Conservation (phyloP, 2,888 invertebrate genomes). For the Synergus gifuensis region DNA sequence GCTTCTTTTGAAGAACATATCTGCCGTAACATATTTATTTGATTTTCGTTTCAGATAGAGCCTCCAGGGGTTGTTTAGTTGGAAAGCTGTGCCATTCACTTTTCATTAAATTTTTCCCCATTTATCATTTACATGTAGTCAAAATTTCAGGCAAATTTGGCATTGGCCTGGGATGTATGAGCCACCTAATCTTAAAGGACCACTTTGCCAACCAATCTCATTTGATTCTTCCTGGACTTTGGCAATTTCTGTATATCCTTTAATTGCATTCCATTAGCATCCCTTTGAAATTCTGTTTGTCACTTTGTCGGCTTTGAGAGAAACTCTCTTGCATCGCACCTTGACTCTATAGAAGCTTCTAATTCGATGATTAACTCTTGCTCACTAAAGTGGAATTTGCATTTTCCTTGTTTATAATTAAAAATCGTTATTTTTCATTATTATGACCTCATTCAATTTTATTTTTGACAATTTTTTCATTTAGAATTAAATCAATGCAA, state of each 20-base stretch:
- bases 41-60: slow-evolving; percentile 1
- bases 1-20: too few species aligned
- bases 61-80: slow-evolving; percentile 15
- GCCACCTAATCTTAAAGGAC: slow-evolving; percentile 33
- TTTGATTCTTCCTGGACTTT: slow-evolving; percentile 25
- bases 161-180: not conserved
- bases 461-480: too few species aligned
- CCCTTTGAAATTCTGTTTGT: slow-evolving; percentile 18
- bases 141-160: slow-evolving; percentile 14
- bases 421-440: not conserved
- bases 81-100: slow-evolving; percentile 29
- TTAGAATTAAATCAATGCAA: not conserved
- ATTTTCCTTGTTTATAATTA: not conserved
- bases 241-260: slow-evolving; percentile 14
- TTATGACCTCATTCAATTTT: not conserved
- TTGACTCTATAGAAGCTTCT: not conserved
- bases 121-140: slow-evolving; percentile 29
- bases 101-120: slow-evolving; percentile 7
- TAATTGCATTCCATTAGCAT: slow-evolving; percentile 32
- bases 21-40: too few species aligned
- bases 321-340: not conserved
- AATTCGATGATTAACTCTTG: not conserved
- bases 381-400: not conserved
- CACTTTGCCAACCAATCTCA: slow-evolving; percentile 7
- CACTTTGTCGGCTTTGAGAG: not conserved